A percentile compares a stretch with the other conserved stretches of the same genome.
These are phyloP conservation scores for Noctilio leporinus DNA, from an alignment of 2,113 vertebrate species.

Conservation along the genomic window DNA sequence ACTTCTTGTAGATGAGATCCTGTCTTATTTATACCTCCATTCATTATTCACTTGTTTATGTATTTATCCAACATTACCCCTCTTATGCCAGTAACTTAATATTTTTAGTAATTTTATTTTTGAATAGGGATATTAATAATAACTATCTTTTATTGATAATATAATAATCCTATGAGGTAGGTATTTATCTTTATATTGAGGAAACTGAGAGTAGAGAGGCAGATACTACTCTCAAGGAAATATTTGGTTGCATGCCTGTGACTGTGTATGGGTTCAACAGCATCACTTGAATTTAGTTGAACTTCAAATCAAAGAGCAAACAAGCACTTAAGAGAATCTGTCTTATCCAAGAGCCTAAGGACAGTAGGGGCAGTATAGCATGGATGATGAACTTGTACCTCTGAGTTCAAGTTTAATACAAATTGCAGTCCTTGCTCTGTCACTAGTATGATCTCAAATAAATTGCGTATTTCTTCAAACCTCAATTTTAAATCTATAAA, in stretches of 20 bases:
- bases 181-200: background rate
- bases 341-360: background rate
- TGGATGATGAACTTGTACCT: background rate
- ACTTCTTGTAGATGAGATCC: background rate
- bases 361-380: background rate
- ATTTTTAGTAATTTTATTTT: background rate
- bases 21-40: background rate
- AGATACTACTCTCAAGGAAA: background rate
- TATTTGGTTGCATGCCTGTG: background rate
- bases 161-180: background rate
- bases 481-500: background rate
- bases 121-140: background rate
- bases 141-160: background rate
- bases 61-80: background rate
- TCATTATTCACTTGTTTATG: background rate
- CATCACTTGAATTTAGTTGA: background rate
- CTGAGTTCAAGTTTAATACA: background rate
- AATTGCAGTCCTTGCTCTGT: background rate
- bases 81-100: background rate
- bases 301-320: background rate
- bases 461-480: background rate
- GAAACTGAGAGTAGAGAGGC: background rate
- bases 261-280: background rate
- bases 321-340: background rate
- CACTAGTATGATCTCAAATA: background rate